Evolutionary conservation across 2,888 invertebrate species (phyloP).

Genomic region (Pteria penguin): DNA sequence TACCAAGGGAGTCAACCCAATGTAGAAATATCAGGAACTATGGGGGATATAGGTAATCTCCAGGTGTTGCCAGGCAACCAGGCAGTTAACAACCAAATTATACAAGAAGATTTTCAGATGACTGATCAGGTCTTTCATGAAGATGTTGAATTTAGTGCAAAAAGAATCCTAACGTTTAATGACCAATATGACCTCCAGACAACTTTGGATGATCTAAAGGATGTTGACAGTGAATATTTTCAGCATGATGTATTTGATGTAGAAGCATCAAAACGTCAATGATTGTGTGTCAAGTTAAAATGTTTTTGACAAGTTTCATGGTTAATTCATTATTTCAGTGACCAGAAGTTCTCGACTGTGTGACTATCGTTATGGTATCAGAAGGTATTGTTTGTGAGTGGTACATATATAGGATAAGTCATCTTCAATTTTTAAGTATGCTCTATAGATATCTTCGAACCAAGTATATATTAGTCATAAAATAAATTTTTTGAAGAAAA

Average conservation of each 20-base stretch:
- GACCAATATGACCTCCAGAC: slow-evolving; percentile 49
- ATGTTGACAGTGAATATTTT: slow-evolving; percentile 56
- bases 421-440: too few relatives aligned
- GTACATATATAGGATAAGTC: too few relatives aligned
- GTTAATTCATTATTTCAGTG: too few relatives aligned
- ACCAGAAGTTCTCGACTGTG: too few relatives aligned
- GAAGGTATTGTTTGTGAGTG: neutral
- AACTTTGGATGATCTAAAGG: slow-evolving; percentile 53
- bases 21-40: slow-evolving; percentile 41
- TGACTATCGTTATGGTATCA: neutral
- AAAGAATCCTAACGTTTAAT: slow-evolving; percentile 28
- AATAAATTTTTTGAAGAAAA: too few relatives aligned
- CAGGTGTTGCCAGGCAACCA: neutral
- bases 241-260: slow-evolving; percentile 30
- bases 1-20: slow-evolving; percentile 59
- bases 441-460: too few relatives aligned
- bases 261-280: slow-evolving; percentile 10
- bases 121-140: slow-evolving; percentile 11
- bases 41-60: neutral
- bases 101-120: neutral
- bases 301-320: too few relatives aligned
- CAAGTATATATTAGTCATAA: too few relatives aligned
- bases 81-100: neutral
- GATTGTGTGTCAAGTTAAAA: too few relatives aligned
- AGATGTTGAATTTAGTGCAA: slow-evolving; percentile 32